Percentiles rank a stretch among this genome's conserved stretches.
Evolutionary conservation across 2,113 vertebrate species (phyloP).

Genomic region (Ramphastos sulfuratus): DNA sequence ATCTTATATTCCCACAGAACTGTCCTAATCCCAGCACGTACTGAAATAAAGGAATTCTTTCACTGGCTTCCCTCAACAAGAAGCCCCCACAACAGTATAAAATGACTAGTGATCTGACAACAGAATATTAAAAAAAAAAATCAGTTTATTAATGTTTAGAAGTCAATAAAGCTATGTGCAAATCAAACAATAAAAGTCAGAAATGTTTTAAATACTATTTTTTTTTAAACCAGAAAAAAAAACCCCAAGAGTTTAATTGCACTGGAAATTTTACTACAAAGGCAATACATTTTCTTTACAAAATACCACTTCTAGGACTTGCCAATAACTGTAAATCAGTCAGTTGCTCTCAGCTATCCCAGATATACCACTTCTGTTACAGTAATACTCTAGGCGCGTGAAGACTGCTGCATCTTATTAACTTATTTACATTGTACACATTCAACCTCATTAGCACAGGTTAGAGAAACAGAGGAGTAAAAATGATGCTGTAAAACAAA

Average conservation of each 20-base stretch:
- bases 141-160: constrained; percentile 88
- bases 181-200: constrained; percentile 80
- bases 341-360: constrained; percentile 44
- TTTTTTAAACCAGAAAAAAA: constrained; percentile 64
- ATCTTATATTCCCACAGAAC: not conserved
- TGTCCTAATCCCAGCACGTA: not conserved
- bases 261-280: constrained; percentile 79
- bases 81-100: not conserved
- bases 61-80: not conserved
- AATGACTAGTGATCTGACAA: constrained; percentile 20
- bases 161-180: constrained; percentile 85
- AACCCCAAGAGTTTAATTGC: constrained; percentile 75
- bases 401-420: constrained; percentile 48
- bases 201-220: constrained; percentile 84
- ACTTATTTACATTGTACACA: constrained; percentile 68
- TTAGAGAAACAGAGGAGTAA: constrained; percentile 74
- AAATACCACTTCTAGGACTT: constrained; percentile 63
- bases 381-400: constrained; percentile 71
- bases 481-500: constrained; percentile 63
- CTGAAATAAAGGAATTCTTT: not conserved
- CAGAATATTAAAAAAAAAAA: constrained; percentile 68
- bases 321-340: constrained; percentile 57
- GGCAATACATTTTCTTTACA: constrained; percentile 60
- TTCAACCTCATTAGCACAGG: constrained; percentile 74
- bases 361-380: constrained; percentile 67